Conservation (phyloP, 2,888 invertebrate species). For the Caenorhabditis plicata region DNA sequence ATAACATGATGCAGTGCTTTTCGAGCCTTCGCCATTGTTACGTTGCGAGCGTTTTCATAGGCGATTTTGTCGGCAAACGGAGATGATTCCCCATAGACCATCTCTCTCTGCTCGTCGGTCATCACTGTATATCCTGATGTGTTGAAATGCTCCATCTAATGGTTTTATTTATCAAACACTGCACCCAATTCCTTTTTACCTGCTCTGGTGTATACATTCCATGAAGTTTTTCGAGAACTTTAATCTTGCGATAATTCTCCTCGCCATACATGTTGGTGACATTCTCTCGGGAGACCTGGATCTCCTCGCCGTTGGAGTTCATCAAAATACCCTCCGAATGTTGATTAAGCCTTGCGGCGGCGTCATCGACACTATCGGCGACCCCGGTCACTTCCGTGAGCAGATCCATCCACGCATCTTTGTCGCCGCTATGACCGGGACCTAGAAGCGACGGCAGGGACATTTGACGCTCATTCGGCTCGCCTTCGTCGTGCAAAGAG, state of each 20-base stretch:
- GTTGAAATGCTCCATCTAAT: conserved; percentile 50
- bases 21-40: conserved; percentile 16
- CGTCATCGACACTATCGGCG: conserved; percentile 34
- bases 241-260: conserved; percentile 44
- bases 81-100: conserved; percentile 43
- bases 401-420: conserved; percentile 48
- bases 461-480: conserved; percentile 35
- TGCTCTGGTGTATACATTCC: conserved; percentile 46
- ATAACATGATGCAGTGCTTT: conserved; percentile 16
- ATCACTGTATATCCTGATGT: conserved; percentile 49
- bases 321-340: conserved; percentile 29
- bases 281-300: conserved; percentile 44
- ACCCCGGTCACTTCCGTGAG: conserved; percentile 56
- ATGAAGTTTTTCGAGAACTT: conserved; percentile 42
- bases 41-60: conserved; percentile 14
- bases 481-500: conserved; percentile 47
- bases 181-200: conserved; percentile 21
- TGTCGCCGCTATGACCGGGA: too few species aligned
- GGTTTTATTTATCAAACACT: too few species aligned
- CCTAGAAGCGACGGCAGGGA: conserved; percentile 22
- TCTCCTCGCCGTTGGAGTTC: conserved; percentile 39
- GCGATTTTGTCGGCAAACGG: conserved; percentile 22
- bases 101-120: conserved; percentile 40
- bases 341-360: conserved; percentile 9
- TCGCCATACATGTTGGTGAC: conserved; percentile 46